A percentile compares a stretch with the other conserved stretches of the same genome.
Conservation (phyloP, 2,113 vertebrate genomes). For the Ploceus nigricollis region DNA sequence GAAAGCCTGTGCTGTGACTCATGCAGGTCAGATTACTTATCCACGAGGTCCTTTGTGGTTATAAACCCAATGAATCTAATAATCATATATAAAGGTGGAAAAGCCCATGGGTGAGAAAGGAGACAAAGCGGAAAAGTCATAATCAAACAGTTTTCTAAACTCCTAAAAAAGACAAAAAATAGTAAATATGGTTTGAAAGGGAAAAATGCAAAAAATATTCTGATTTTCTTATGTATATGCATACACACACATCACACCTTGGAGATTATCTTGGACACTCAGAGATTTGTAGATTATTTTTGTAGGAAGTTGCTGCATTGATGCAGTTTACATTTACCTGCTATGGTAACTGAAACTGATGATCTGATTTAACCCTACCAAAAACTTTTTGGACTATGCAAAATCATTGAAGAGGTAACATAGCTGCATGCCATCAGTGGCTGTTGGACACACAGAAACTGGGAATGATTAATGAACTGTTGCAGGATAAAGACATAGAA, state of each 20-base stretch:
- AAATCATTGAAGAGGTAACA: background rate
- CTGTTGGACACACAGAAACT: background rate
- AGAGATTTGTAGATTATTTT: background rate
- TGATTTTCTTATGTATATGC: background rate
- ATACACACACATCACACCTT: background rate
- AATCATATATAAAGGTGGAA: constrained; percentile 2
- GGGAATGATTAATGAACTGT: fast-evolving
- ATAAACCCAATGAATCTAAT: background rate
- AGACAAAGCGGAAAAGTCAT: background rate
- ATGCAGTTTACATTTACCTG: background rate
- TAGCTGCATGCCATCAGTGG: background rate
- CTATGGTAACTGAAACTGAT: background rate
- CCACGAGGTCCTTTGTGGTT: background rate
- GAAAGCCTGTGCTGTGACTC: background rate
- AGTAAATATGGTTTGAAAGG: background rate
- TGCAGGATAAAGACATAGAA: background rate
- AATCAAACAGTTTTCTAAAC: background rate
- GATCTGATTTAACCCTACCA: background rate
- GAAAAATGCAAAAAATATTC: background rate
- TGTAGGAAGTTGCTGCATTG: background rate
- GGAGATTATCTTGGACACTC: background rate
- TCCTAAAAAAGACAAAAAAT: background rate
- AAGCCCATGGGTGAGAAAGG: background rate
- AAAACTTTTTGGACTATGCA: background rate
- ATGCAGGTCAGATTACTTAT: constrained; percentile 7